These are phyloP conservation scores for Hystrix brachyura DNA, from an alignment of 2,113 vertebrate genomes.

Conservation along the genomic window DNA sequence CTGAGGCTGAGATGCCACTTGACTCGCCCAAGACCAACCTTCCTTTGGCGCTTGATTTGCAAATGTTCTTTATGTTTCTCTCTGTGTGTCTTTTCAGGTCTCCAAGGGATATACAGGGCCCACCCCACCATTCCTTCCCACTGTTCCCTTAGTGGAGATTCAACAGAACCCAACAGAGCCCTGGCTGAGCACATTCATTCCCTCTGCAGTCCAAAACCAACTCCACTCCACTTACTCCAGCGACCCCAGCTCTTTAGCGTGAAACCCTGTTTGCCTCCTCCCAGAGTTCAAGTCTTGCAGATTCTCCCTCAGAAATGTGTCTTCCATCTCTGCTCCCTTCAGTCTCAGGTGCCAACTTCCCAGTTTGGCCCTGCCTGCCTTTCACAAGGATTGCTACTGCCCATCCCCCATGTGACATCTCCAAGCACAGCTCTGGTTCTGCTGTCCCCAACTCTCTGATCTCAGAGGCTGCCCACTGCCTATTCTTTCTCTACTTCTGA, in stretches of 20 bases:
- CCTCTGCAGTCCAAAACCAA: neutral
- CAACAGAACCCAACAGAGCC: neutral
- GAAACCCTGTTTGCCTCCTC: neutral
- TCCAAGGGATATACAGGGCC: neutral
- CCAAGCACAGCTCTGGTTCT: neutral
- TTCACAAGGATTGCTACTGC: neutral
- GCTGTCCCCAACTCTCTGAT: neutral
- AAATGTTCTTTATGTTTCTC: neutral
- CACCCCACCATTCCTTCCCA: neutral
- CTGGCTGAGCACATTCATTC: neutral
- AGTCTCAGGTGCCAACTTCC: neutral
- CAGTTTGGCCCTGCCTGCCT: neutral
- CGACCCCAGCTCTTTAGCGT: neutral
- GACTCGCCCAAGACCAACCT: neutral
- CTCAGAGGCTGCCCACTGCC: too few relatives aligned
- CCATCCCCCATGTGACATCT: neutral
- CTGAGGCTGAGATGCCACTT: neutral
- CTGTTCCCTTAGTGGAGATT: neutral
- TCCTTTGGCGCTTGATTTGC: slow-evolving; percentile 14
- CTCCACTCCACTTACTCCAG: neutral
- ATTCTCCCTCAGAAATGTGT: neutral
- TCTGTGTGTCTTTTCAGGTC: neutral
- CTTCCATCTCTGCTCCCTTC: neutral
- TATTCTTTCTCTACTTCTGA: neutral
- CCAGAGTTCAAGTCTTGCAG: neutral